These are phyloP conservation scores for Pegoplata infirma DNA, from an alignment of 2,888 invertebrate genomes.

Conservation along the genomic window DNA sequence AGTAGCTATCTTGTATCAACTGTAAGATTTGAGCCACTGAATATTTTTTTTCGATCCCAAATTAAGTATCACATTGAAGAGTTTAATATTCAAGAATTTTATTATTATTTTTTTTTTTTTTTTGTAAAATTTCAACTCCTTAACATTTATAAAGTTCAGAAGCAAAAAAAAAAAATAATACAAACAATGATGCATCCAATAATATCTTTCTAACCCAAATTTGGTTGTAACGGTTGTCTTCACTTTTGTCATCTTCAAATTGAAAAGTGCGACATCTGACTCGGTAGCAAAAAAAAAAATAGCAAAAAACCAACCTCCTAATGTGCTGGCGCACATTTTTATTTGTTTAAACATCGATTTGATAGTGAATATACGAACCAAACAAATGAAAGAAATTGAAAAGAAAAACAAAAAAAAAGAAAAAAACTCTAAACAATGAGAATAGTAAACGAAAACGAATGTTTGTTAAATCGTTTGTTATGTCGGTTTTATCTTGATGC, in stretches of 20 bases:
- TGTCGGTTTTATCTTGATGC: conserved; percentile 75
- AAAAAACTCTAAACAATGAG: conserved; percentile 41
- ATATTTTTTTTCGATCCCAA: no score
- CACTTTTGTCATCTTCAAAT: conserved; percentile 25
- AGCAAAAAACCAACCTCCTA: conserved; percentile 19
- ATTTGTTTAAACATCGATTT: conserved; percentile 37
- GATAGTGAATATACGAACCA: background rate
- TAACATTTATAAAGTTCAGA: no score
- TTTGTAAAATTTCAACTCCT: no score
- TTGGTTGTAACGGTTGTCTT: conserved; percentile 49
- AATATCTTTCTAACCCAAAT: conserved; percentile 42
- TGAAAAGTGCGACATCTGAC: conserved; percentile 35
- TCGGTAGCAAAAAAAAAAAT: conserved; percentile 25
- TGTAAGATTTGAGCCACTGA: no score
- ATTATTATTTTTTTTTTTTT: no score
- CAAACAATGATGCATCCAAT: conserved; percentile 4
- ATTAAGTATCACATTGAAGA: no score
- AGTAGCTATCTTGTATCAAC: no score
- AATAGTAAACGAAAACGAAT: conserved; percentile 58
- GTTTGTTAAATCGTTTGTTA: conserved; percentile 74
- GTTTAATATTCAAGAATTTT: no score
- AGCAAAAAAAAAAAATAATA: no score
- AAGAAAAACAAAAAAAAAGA: background rate
- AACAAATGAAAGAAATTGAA: background rate
- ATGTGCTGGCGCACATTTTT: conserved; percentile 30